phyloP scores from a whole-genome alignment of 2,797 vertebrate genomes.

The Arnoldichthys spilopterus region DNA sequence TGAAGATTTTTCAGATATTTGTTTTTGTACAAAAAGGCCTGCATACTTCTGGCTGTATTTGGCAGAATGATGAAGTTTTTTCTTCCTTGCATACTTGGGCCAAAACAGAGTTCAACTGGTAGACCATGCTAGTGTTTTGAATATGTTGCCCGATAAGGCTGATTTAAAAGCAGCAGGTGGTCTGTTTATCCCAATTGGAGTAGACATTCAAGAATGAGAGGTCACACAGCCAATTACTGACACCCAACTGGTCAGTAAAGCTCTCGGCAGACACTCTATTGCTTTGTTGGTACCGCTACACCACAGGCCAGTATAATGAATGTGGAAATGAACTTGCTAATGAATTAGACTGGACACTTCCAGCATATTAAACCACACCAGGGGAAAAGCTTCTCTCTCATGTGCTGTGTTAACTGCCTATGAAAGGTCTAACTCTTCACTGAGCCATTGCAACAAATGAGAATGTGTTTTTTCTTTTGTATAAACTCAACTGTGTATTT shows the following conservation, averaged over 20 bases:
- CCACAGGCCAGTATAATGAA: constrained; percentile 9
- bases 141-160: constrained; percentile 31
- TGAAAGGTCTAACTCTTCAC: background rate
- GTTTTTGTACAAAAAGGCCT: constrained; percentile 15
- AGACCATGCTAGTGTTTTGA: constrained; percentile 24
- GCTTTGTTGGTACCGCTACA: constrained; percentile 11
- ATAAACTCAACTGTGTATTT: too few relatives aligned
- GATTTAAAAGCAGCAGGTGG: constrained; percentile 23
- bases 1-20: constrained; percentile 5
- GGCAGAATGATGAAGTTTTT: background rate
- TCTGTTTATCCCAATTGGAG: constrained; percentile 20
- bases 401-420: too few relatives aligned
- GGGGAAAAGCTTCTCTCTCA: too few relatives aligned
- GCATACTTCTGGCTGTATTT: constrained; percentile 4
- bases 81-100: background rate
- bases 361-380: background rate
- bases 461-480: too few relatives aligned
- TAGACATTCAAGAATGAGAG: constrained; percentile 28
- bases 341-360: background rate
- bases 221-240: constrained; percentile 30
- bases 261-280: constrained; percentile 32
- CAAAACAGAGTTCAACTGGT: background rate
- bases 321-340: background rate
- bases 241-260: constrained; percentile 19
- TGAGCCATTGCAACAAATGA: background rate